phyloP scores from a whole-genome alignment of 2,797 vertebrate genomes.

The Fringilla coelebs region DNA sequence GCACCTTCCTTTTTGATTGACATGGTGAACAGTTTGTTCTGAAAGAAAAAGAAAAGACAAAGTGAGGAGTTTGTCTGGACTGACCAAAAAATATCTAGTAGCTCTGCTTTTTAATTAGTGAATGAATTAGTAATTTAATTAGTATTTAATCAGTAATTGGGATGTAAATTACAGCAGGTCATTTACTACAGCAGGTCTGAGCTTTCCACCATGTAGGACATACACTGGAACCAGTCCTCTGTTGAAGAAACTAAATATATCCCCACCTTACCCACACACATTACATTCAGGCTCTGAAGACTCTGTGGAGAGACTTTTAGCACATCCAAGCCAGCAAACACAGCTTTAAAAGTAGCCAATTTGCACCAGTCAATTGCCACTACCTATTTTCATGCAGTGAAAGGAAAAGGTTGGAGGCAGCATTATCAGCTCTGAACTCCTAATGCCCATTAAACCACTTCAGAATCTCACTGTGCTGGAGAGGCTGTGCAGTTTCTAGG shows the following conservation, averaged over 20 bases:
- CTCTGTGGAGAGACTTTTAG: neutral
- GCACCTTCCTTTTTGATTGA: slow-evolving; percentile 81
- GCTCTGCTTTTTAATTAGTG: neutral
- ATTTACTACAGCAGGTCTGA: neutral
- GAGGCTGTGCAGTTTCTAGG: slow-evolving; percentile 14
- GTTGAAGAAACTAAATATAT: neutral
- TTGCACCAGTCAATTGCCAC: slow-evolving; percentile 7
- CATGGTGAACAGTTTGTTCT: slow-evolving; percentile 76
- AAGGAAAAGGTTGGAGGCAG: neutral
- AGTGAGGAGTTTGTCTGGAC: neutral
- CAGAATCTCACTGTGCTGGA: neutral
- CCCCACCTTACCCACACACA: neutral
- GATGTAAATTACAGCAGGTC: neutral
- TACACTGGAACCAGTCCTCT: neutral
- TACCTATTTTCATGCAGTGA: neutral
- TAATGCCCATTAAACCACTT: slow-evolving; percentile 15
- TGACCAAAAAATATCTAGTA: neutral
- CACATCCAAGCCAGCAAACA: neutral
- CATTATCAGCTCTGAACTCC: slow-evolving; percentile 10
- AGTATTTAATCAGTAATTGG: neutral
- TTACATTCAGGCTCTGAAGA: neutral
- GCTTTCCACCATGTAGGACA: neutral
- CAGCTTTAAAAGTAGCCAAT: slow-evolving; percentile 5
- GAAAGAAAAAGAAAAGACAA: neutral
- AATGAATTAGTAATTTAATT: neutral